Base-by-base conservation (phyloP, 2,113 vertebrate species). In the Ictalurus punctatus region DNA sequence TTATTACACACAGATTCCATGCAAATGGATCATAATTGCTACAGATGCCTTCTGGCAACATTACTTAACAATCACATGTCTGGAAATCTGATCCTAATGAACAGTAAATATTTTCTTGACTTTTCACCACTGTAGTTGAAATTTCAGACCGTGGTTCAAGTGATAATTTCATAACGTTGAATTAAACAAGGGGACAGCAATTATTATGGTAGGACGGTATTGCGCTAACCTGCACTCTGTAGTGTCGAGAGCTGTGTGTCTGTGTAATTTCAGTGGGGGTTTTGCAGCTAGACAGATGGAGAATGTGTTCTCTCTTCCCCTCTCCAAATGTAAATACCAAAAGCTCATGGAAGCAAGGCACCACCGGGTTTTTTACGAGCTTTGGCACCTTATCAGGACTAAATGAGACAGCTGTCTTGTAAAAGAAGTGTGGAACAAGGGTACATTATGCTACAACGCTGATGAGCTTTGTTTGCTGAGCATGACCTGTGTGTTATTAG, bases 301-400 rank as follows among this genome's bases (percentile, higher is more conserved):
- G 40, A 84, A 37, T 67, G 82, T 89, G 34, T 84, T 84, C 63
- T 63, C 37, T 74, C 44, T 76, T 58, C 54, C 14, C 40, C 71
- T 84, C n/a, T 78, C 81, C 30, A 48, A 88, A 52, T 84, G 80
- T 83, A 63, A 84, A 76, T 88, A 52, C n/a, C 81, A 63, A 65
- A 65, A 63, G 87, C 56, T 74, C 34, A 61, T 63, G 69, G 87
- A 74, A 63, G 12, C 56, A 54, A 74, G 37, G 81, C 69, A 30
- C 17, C 30, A 30, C 52, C 16, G 34, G 65, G 44, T 80, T 54
- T 56, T 59, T 83, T n/a, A 73, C 27, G 48, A 88, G 81, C 67
- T 63, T 61, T 84, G 81, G 37, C 34, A 23, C 67, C 54, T 27
- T 17, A 69, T 61, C 67, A 19, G 67, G 54, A 6, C 34, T 83